Evolutionary conservation across 2,797 vertebrate genomes (phyloP).

Genomic region (Micromesistius poutassou): DNA sequence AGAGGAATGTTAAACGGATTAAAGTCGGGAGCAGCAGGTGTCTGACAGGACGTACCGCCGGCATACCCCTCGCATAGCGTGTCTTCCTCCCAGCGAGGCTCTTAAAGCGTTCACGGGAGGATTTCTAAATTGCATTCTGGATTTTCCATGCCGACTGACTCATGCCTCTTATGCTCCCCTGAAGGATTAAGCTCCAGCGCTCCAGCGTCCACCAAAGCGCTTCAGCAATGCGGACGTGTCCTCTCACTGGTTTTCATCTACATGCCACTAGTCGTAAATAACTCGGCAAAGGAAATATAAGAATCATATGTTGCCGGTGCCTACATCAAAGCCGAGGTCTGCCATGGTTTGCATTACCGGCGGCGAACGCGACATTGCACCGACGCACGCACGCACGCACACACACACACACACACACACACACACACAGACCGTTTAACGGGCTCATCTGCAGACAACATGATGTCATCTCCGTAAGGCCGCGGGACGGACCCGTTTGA

Average conservation of each 20-base stretch:
- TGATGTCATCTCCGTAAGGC: conserved; percentile 63
- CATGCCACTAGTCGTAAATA: conserved; percentile 71
- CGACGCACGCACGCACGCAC: conserved; percentile 46
- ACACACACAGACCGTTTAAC: conserved; percentile 61
- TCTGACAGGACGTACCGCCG: conserved; percentile 46
- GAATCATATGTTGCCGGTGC: conserved; percentile 66
- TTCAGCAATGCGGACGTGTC: conserved; percentile 52
- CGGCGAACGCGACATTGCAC: conserved; percentile 58
- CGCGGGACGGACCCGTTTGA: conserved; percentile 61
- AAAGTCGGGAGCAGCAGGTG: conserved; percentile 39
- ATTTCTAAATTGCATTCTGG: conserved; percentile 66
- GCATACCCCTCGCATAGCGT: conserved; percentile 60
- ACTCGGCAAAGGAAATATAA: conserved; percentile 60
- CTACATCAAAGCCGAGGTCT: conserved; percentile 63
- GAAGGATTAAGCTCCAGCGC: conserved; percentile 61
- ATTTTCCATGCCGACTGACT: conserved; percentile 75
- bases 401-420: conserved; percentile 55
- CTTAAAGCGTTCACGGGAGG: conserved; percentile 52
- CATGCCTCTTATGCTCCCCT: conserved; percentile 63
- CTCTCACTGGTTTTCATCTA: conserved; percentile 61
- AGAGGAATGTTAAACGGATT: conserved; percentile 12
- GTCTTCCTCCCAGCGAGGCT: conserved; percentile 58
- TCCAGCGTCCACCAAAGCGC: conserved; percentile 61
- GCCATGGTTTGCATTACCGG: conserved; percentile 61
- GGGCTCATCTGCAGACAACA: conserved; percentile 64